A percentile compares a stretch with the other conserved stretches of the same genome.
These are phyloP conservation scores for Ondatra zibethicus DNA, from an alignment of 2,113 vertebrate species.

Conservation along the genomic window DNA sequence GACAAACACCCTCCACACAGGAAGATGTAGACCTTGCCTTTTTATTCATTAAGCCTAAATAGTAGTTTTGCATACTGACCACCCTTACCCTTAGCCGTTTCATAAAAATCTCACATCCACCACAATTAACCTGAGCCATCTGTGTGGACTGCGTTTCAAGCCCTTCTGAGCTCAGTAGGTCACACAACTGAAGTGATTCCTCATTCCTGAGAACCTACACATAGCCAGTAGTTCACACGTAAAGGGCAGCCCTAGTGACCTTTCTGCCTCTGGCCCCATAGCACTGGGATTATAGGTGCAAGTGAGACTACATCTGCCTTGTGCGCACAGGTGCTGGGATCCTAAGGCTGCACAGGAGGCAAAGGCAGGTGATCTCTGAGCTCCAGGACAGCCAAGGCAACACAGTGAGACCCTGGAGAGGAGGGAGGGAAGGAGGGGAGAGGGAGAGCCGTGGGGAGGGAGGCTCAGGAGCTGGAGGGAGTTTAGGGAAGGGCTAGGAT, in stretches of 20 bases:
- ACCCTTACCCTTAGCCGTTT: neutral
- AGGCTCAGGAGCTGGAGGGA: neutral
- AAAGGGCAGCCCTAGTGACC: neutral
- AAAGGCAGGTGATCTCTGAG: neutral
- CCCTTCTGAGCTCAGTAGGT: neutral
- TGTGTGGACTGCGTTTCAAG: neutral
- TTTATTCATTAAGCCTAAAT: neutral
- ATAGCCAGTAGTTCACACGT: neutral
- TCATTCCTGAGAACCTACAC: neutral
- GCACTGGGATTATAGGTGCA: neutral
- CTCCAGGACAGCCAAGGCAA: neutral
- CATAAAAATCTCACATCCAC: neutral
- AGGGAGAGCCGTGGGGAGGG: neutral
- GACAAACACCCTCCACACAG: neutral
- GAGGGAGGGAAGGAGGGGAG: no score
- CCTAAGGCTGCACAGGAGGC: neutral
- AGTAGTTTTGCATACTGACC: neutral
- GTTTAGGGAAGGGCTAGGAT: neutral
- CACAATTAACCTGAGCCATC: no score
- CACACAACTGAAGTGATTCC: neutral
- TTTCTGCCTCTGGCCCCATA: neutral
- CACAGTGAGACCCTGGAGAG: neutral
- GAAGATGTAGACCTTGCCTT: neutral
- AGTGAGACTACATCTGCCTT: neutral
- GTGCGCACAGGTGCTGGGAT: neutral